A percentile compares a stretch with the other conserved stretches of the same genome.
These are phyloP conservation scores for Rissa tridactyla DNA, from an alignment of 2,113 vertebrate species.

Conservation along the genomic window DNA sequence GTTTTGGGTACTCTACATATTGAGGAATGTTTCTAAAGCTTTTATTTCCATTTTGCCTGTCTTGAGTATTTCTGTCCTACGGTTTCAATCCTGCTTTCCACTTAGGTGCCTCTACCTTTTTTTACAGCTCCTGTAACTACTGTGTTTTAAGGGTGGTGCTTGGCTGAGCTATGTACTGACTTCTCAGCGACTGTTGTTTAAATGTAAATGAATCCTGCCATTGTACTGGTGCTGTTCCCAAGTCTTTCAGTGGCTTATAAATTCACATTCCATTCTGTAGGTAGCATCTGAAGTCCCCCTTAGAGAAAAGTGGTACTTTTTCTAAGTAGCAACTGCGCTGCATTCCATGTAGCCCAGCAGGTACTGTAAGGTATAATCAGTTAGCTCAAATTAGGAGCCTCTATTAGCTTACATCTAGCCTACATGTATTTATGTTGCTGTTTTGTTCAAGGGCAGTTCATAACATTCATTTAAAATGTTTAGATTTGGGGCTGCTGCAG, in stretches of 20 bases:
- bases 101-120: neutral
- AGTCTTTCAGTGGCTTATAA: neutral
- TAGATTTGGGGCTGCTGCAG: neutral
- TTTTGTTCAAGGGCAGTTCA: neutral
- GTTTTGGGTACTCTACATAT: neutral
- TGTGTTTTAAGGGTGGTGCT: neutral
- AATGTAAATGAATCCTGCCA: conserved; percentile 16
- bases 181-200: neutral
- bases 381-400: neutral
- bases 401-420: neutral
- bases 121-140: neutral
- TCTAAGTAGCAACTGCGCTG: neutral
- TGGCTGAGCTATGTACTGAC: neutral
- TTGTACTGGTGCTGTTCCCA: neutral
- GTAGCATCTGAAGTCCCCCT: neutral
- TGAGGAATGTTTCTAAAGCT: neutral
- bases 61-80: neutral
- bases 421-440: neutral
- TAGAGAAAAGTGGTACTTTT: neutral
- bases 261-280: neutral
- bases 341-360: neutral
- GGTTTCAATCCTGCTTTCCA: neutral
- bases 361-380: neutral
- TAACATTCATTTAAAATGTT: neutral
- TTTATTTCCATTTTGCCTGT: neutral